Evolutionary conservation across 2,797 vertebrate species (phyloP), one percentile per base, ranked within the genome.

Genomic region (Pangasius krempfi): DNA sequence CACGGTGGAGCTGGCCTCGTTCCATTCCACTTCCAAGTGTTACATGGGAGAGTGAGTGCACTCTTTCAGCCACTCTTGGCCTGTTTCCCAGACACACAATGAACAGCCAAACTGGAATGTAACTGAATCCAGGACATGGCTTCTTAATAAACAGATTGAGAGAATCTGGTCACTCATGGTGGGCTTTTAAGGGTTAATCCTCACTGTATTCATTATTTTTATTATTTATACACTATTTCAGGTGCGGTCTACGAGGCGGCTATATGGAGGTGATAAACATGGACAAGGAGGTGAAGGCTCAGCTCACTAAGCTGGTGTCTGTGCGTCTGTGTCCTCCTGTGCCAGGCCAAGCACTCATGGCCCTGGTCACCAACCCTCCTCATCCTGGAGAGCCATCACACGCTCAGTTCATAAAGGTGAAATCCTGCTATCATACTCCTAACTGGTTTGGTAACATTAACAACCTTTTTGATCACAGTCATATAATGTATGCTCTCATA

Each of bases 241-340:
- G 98, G 93, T 98, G 97, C 3, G 98, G 98, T 16, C 97, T 98
- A 91, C 97, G 98, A 0, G 96, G 97, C 0, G 98, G 98, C 60
- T 98, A 97, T 92, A 96, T 98, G 97, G 98, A 99, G 93, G 96
- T 98, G 89, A 96, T 98, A 85, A 98, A 98, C 95, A 96, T 98
- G 97, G 97, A 98, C 40, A 22, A 94, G 0, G 95, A 93, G 0
- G 97, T 98, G 66, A 96, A 96, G 93, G 95, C 93, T 47, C 96
- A 98, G 93, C 92, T 98, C 86, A 90, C 78, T 66, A 98, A 98
- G 89, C 93, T 98, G 93, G 93, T 97, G 90, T 98, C 97, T 0
- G 97, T 98, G 58, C 96, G 97, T 4, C 93, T 98, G 89, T 98
- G 97, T 88, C 96, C 97, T 0, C 97, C 98, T 0, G 96, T 97